Base-by-base conservation (phyloP, 2,113 vertebrate genomes). In the Lanius ludovicianus region DNA sequence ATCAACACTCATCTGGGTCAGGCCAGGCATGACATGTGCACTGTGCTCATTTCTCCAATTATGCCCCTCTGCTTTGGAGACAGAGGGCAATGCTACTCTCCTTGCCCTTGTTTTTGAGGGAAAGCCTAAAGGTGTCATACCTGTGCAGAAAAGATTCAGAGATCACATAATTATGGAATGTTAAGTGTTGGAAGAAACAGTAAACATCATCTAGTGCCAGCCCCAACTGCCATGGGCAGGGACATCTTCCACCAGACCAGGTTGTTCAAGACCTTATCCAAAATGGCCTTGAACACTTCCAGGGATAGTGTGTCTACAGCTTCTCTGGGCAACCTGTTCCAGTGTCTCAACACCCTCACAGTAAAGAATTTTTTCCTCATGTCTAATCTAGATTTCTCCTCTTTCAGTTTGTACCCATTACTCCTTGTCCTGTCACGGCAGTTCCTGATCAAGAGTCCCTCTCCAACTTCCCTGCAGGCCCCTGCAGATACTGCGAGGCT, bases 31-130 rank as follows among this genome's bases (percentile, higher is more conserved):
- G 21, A 10, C 14, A 24, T 4, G 7, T 35, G 27, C 27, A 15
- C 6, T 27, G 16, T 30, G 7, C 4, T 86, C 2, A 5, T 55
- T 76, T 65, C 46, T 74, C 19, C 13, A n/a, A 1, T 39, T 69
- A 44, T 0, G 2, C 6, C 2, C 10, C 21, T 57, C 3, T 37
- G 21, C 13, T 74, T 52, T 55, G 52, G 28, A 27, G 4, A 11
- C 7, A 85, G 21, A 62, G 9, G 9, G 17, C 24, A 76, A 7
- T 7, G 42, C 3, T 23, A 4, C 5, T 31, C 3, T 30, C 7
- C n/a, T 74, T 44, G 12, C 8, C 16, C 28, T 56, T 9, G 0
- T 28, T 74, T 60, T 57, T 87, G 17, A 70, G 31, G 13, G 13
- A 12, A 91, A 47, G 11, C 28, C 41, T 47, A 59, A 82, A 59